phyloP scores from a whole-genome alignment of 2,888 invertebrate species.

The Pollenia griseotomentosa region DNA sequence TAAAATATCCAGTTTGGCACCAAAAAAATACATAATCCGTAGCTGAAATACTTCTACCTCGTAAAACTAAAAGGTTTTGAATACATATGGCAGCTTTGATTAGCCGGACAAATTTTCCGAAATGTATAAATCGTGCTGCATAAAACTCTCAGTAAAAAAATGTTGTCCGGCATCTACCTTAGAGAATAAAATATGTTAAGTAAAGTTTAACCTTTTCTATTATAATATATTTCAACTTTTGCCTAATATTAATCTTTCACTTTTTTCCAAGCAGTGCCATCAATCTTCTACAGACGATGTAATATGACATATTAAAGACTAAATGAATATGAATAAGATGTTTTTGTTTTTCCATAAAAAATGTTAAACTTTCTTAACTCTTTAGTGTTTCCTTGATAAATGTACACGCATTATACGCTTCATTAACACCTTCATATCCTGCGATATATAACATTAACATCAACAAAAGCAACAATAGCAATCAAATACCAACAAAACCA shows the following conservation, averaged over 20 bases:
- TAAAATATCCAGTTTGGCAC: no score
- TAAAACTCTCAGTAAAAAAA: no score
- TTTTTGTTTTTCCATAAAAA: conserved; percentile 8
- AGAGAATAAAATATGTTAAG: no score
- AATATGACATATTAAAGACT: conserved; percentile 45
- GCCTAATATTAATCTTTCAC: background rate
- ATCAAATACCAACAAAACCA: conserved; percentile 64
- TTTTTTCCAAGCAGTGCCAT: background rate
- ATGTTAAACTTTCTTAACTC: conserved; percentile 49
- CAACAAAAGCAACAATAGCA: conserved; percentile 40
- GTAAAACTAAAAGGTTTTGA: no score
- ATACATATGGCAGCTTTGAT: no score
- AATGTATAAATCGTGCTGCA: no score
- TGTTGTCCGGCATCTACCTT: no score
- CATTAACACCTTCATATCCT: conserved; percentile 71
- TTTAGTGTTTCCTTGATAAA: conserved; percentile 68
- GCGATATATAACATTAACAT: conserved; percentile 55
- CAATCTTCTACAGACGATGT: conserved; percentile 14
- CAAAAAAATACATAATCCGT: no score
- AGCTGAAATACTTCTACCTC: no score
- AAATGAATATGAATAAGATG: conserved; percentile 61
- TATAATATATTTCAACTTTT: no score
- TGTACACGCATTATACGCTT: conserved; percentile 66
- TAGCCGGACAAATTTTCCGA: no score
- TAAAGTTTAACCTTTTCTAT: no score